These are phyloP conservation scores for Furcula furcula DNA, from an alignment of 2,888 invertebrate genomes.

Conservation along the genomic window DNA sequence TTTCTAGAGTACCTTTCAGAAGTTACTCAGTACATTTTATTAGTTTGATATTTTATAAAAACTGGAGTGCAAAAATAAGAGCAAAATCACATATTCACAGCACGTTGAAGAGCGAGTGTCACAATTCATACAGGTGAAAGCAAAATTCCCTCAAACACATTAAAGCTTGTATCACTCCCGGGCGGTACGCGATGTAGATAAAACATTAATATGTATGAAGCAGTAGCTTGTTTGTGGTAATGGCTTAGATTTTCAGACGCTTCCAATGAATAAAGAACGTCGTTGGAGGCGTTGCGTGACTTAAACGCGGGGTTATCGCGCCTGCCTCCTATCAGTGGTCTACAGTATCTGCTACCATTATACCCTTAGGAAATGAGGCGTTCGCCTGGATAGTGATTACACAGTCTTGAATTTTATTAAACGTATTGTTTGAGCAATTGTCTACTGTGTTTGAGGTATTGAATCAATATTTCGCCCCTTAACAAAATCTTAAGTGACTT, in stretches of 20 bases:
- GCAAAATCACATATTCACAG: not conserved
- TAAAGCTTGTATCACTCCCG: conserved; percentile 55
- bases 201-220: conserved; percentile 77
- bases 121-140: conserved; percentile 48
- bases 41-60: no score
- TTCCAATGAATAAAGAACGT: conserved; percentile 68
- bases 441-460: no score
- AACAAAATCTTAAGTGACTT: no score
- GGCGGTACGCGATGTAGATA: conserved; percentile 66
- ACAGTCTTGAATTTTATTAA: not conserved
- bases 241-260: conserved; percentile 65
- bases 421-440: no score
- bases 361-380: conserved; percentile 59
- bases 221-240: conserved; percentile 62
- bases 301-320: conserved; percentile 50
- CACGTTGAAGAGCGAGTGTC: conserved; percentile 21
- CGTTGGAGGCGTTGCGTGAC: conserved; percentile 49
- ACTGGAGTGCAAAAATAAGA: no score
- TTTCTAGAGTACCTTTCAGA: no score
- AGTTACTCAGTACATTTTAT: no score
- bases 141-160: conserved; percentile 64
- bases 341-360: conserved; percentile 17
- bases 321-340: conserved; percentile 53
- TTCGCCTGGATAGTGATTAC: conserved; percentile 36
- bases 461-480: no score